These are phyloP conservation scores for Rhynchonema sp. DNA, from an alignment of 2,888 invertebrate species.

Conservation along the genomic window DNA sequence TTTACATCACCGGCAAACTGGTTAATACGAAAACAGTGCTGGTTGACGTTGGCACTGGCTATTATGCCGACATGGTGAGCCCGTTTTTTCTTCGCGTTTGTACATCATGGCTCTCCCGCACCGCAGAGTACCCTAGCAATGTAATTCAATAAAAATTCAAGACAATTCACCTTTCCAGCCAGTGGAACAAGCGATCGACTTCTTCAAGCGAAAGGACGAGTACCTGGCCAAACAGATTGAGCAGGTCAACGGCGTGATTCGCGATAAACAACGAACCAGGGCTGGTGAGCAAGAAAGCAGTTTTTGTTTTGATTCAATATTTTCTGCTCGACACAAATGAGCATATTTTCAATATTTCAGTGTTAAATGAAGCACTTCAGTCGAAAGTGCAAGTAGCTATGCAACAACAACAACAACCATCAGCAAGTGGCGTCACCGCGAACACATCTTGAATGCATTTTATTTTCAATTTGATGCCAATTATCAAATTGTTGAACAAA, in stretches of 20 bases:
- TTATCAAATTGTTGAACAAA: too few species aligned
- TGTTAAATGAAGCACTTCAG: background rate
- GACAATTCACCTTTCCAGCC: conserved; percentile 37
- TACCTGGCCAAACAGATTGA: conserved; percentile 86
- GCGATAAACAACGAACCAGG: conserved; percentile 46
- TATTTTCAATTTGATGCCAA: too few species aligned
- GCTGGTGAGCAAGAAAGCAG: conserved; percentile 16
- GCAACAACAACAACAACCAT: background rate
- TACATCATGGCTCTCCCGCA: too few species aligned
- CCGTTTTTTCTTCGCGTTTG: background rate
- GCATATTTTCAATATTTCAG: background rate
- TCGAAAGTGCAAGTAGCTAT: background rate
- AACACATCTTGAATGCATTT: too few species aligned
- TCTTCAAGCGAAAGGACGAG: conserved; percentile 70
- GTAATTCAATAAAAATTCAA: conserved; percentile 4
- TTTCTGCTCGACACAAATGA: background rate
- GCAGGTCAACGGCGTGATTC: conserved; percentile 59
- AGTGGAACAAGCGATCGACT: conserved; percentile 61
- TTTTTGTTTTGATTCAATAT: background rate
- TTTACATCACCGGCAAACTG: conserved; percentile 83
- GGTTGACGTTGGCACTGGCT: conserved; percentile 89
- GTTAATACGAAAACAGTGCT: conserved; percentile 64
- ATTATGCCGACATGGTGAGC: conserved; percentile 70
- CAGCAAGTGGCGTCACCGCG: too few species aligned
- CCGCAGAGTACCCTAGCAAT: too few species aligned